Base-by-base conservation (phyloP, 53 echinoderm and acorn worm species). In the Holothuria scabra region DNA sequence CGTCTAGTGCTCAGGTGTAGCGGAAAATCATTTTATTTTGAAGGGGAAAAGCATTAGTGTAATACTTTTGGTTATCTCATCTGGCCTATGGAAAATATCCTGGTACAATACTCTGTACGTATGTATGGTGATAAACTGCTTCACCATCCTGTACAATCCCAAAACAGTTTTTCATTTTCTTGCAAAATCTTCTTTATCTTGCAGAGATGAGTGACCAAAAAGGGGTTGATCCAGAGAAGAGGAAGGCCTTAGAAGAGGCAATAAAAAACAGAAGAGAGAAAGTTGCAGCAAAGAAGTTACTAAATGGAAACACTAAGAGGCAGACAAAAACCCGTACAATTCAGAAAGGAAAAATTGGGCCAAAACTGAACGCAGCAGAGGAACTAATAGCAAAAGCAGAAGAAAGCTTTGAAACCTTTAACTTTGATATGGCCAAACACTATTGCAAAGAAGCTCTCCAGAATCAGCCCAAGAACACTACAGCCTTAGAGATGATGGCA, bases 341-440 rank as follows among this genome's bases (percentile, higher is more conserved):
- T 32, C 24, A 56, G 10, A 57, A 2, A 29, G 48, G 19, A 5
- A 57, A 55, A 23, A 29, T 7, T n/a, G 25, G 21, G 32, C 19
- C 76, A 5, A 26, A 32, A 19, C 13, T 62, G 20, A 81, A 3
- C 13, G 61, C 41, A 23, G 81, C 46, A 16, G 64, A 81, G 23
- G 81, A 81, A n/a, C 61, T 59, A 23, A 32, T 81, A 12, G 63
- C 41, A 0, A 81, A 81, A 46, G 81, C 64, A 60, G 88, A 88
- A 44, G 97, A 94, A 69, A 90, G 85, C 83, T 85, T 96, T 62
- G 92, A 96, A 34, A 94, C 88, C 13, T 94, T 86, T 56, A 83
- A 96, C 84, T 96, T 90, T 81, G 97, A 92, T 20, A 75, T 90
- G 84, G 97, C 97, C 28, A 92, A 94, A 86, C 92, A 84, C 84